These are phyloP conservation scores for Lethrus apterus DNA, from an alignment of 1,140 invertebrate species.

Conservation along the genomic window DNA sequence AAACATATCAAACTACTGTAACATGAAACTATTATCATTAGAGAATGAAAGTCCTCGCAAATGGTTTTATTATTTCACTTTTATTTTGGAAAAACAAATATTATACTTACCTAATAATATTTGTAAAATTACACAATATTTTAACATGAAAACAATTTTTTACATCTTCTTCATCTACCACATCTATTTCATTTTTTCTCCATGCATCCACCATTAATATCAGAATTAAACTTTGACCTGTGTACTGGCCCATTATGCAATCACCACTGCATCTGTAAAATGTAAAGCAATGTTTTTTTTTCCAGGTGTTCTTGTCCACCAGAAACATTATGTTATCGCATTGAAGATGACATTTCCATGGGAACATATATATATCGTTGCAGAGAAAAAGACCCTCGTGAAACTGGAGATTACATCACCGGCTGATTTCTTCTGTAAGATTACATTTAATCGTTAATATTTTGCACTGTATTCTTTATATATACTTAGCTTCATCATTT, in stretches of 20 bases:
- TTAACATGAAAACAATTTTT: neutral
- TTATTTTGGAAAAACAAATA: conserved; percentile 3
- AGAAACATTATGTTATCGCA: conserved; percentile 44
- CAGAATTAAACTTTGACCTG: neutral
- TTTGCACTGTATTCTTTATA: neutral
- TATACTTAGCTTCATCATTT: neutral
- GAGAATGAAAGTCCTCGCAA: neutral
- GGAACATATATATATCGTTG: conserved; percentile 55
- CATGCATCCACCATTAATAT: neutral
- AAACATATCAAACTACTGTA: no score
- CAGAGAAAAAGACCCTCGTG: conserved; percentile 9
- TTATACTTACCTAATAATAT: conserved; percentile 3
- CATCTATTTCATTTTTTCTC: neutral
- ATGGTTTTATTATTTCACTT: conserved; percentile 6
- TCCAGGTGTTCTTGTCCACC: conserved; percentile 51
- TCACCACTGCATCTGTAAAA: no score
- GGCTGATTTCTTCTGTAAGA: no score
- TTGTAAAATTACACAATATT: neutral
- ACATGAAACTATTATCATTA: neutral
- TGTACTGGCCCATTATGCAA: neutral
- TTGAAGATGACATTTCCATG: conserved; percentile 51
- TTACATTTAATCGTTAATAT: neutral
- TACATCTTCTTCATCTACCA: neutral
- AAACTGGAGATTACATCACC: neutral
- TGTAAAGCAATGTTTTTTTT: conserved; percentile 23